Conservation (phyloP, 2,888 invertebrate genomes). For the Drosophila buzzatii region DNA sequence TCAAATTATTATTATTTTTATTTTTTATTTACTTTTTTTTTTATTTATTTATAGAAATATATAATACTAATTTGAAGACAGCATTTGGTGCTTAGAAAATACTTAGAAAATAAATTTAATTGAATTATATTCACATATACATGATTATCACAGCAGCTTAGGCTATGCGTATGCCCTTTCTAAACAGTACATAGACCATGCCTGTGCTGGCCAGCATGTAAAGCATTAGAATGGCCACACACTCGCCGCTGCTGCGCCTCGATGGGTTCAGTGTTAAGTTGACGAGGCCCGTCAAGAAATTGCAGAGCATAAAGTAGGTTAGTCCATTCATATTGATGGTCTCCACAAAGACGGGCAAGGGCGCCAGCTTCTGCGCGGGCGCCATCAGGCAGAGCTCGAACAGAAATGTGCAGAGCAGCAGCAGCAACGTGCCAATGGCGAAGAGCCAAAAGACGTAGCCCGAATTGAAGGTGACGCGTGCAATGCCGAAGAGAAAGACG, state of each 20-base stretch:
- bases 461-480: constrained; percentile 93
- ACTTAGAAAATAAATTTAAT: neutral
- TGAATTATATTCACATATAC: neutral
- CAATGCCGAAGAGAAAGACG: constrained; percentile 87
- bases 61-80: neutral
- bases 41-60: neutral
- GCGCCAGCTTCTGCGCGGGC: neutral
- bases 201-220: constrained; percentile 86
- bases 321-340: constrained; percentile 93
- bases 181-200: constrained; percentile 71
- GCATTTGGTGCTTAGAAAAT: neutral
- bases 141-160: constrained; percentile 33
- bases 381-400: constrained; percentile 67
- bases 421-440: constrained; percentile 87
- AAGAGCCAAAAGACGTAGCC: constrained; percentile 93
- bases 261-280: constrained; percentile 91
- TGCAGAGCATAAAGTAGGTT: constrained; percentile 92
- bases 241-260: constrained; percentile 83
- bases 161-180: constrained; percentile 72
- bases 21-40: too few relatives aligned
- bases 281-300: constrained; percentile 93
- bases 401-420: constrained; percentile 89
- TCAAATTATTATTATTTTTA: too few relatives aligned
- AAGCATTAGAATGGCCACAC: constrained; percentile 87
- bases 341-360: constrained; percentile 86